phyloP scores from a whole-genome alignment of 1,140 invertebrate genomes.

The Drosophila virilis region DNA sequence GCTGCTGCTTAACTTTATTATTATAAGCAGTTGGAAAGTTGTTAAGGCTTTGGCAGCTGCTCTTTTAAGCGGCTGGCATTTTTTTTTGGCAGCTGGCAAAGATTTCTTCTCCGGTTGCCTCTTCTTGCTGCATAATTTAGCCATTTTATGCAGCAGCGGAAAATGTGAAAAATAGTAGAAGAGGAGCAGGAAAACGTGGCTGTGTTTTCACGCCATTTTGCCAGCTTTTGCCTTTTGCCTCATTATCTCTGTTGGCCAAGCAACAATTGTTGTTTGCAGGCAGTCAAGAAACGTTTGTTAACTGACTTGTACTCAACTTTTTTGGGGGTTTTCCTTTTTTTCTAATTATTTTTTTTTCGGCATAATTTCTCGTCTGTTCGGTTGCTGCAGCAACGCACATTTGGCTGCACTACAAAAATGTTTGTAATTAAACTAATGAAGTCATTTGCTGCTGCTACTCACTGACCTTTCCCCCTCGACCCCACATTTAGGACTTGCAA shows the following conservation, averaged over 20 bases:
- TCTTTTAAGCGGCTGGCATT: slow-evolving; percentile 57
- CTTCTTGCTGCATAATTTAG: slow-evolving; percentile 62
- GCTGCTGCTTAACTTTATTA: slow-evolving; percentile 26
- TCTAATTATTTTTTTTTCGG: slow-evolving; percentile 4
- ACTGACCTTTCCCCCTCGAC: slow-evolving; percentile 11
- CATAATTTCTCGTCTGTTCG: background rate
- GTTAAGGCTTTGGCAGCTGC: slow-evolving; percentile 41
- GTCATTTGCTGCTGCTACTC: slow-evolving; percentile 53
- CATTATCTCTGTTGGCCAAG: slow-evolving; percentile 66
- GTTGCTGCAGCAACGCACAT: slow-evolving; percentile 15
- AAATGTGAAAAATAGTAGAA: slow-evolving; percentile 7
- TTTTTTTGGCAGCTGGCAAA: slow-evolving; percentile 66
- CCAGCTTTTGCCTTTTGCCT: slow-evolving; percentile 50
- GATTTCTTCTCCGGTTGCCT: slow-evolving; percentile 50
- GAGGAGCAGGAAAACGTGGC: slow-evolving; percentile 23
- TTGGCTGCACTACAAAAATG: slow-evolving; percentile 60
- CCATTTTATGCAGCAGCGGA: slow-evolving; percentile 65
- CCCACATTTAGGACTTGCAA: background rate
- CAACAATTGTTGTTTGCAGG: slow-evolving; percentile 55
- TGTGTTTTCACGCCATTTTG: slow-evolving; percentile 62
- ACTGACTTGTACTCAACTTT: slow-evolving; percentile 59
- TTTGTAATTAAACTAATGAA: slow-evolving; percentile 82
- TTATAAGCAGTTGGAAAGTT: slow-evolving; percentile 16
- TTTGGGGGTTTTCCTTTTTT: slow-evolving; percentile 13
- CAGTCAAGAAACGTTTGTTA: slow-evolving; percentile 42